A percentile compares a stretch with the other conserved stretches of the same genome.
Conservation (phyloP, 35 echinoderm and acorn worm species). For the Nesometra sesokonis region DNA sequence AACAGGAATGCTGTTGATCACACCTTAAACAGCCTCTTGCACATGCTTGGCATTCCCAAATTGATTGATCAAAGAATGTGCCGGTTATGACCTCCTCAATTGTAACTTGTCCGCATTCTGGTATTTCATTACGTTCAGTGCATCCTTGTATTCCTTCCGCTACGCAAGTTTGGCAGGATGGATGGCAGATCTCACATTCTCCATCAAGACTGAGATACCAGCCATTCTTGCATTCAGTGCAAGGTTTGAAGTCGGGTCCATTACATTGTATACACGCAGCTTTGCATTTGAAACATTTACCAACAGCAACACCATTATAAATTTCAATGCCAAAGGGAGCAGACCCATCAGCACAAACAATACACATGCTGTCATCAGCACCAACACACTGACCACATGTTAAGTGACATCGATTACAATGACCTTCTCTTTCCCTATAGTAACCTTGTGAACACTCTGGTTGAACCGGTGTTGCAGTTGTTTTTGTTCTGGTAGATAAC, state of each 20-base stretch:
- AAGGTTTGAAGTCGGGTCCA: too few species aligned
- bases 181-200: background rate
- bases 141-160: background rate
- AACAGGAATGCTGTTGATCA: background rate
- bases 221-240: too few species aligned
- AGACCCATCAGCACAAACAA: conserved; percentile 17
- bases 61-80: background rate
- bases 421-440: background rate
- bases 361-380: conserved; percentile 25
- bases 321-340: too few species aligned
- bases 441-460: background rate
- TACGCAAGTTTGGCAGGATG: background rate
- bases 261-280: too few species aligned
- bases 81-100: background rate
- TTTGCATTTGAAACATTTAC: too few species aligned
- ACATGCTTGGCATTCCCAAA: background rate
- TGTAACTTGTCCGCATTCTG: background rate
- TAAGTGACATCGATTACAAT: conserved; percentile 25
- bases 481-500: background rate
- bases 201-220: too few species aligned
- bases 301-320: too few species aligned
- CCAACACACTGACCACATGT: conserved; percentile 60
- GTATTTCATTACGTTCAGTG: background rate
- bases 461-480: background rate
- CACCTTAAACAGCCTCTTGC: background rate